phyloP scores from a whole-genome alignment of 2,888 invertebrate genomes.

The Parascotia fuliginaria region DNA sequence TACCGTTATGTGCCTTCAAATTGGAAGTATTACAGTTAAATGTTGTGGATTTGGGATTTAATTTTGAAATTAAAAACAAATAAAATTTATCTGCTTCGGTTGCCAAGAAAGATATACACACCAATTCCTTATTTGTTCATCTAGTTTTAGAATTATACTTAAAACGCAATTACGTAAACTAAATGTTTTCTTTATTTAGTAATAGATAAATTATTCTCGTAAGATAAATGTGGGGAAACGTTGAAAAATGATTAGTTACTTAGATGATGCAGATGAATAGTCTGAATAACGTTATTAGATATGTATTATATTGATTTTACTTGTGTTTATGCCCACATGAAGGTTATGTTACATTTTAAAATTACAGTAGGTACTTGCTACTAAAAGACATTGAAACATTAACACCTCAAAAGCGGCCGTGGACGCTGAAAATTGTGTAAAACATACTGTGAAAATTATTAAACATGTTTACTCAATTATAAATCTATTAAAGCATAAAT shows the following conservation, averaged over 20 bases:
- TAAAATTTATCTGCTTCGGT: background rate
- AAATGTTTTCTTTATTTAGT: background rate
- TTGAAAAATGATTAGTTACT: too few relatives aligned
- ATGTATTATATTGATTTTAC: too few relatives aligned
- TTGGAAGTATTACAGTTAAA: slow-evolving; percentile 39
- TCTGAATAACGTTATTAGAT: too few relatives aligned
- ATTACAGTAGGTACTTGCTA: too few relatives aligned
- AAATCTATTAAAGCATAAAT: too few relatives aligned
- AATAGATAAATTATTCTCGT: background rate
- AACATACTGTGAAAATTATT: background rate
- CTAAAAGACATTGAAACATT: too few relatives aligned
- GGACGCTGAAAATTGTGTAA: too few relatives aligned
- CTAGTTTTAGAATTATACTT: background rate
- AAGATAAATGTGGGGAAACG: background rate
- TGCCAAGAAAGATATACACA: too few relatives aligned
- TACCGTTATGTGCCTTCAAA: slow-evolving; percentile 57
- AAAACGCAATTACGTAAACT: background rate
- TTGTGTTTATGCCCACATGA: too few relatives aligned
- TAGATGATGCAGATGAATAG: background rate
- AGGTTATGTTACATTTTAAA: too few relatives aligned
- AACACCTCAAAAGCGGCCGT: too few relatives aligned
- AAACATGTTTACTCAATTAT: background rate
- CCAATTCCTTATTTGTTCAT: too few relatives aligned
- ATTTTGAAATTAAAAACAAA: slow-evolving; percentile 38
- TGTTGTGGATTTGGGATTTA: slow-evolving; percentile 34